Conservation (phyloP, 2,888 invertebrate genomes). For the Sepioteuthis lessoniana region DNA sequence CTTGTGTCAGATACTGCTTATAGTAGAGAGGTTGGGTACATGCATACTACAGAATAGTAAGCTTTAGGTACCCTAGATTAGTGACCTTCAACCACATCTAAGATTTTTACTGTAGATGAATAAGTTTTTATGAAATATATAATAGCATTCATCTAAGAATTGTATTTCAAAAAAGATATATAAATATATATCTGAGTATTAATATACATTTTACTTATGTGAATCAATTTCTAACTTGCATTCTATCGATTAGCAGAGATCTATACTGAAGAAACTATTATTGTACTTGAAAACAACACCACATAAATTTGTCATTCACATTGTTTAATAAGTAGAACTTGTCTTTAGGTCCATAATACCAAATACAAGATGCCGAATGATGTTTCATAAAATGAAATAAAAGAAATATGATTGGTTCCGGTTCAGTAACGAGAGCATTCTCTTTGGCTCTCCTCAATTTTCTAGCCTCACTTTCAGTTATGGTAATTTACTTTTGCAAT, state of each 20-base stretch:
- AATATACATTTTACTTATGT: background rate
- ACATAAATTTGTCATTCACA: slow-evolving; percentile 5
- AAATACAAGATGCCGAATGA: background rate
- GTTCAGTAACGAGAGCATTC: background rate
- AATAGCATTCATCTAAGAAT: background rate
- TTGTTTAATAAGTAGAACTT: background rate
- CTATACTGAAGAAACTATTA: background rate
- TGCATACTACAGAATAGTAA: no score
- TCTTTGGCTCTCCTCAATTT: background rate
- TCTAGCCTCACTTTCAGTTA: background rate
- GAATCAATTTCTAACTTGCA: background rate
- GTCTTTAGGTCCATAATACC: background rate
- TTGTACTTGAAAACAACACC: background rate
- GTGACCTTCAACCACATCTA: no score
- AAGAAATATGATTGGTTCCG: slow-evolving; percentile 21
- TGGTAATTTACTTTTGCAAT: slow-evolving; percentile 25
- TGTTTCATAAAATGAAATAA: background rate
- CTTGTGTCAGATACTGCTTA: no score
- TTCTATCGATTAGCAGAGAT: background rate
- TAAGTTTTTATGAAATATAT: background rate
- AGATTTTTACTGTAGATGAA: background rate
- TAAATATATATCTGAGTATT: background rate
- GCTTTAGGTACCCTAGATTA: no score
- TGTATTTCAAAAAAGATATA: background rate
- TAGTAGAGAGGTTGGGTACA: no score